Conservation (phyloP, 2,113 vertebrate genomes). For the Tenrec ecaudatus region DNA sequence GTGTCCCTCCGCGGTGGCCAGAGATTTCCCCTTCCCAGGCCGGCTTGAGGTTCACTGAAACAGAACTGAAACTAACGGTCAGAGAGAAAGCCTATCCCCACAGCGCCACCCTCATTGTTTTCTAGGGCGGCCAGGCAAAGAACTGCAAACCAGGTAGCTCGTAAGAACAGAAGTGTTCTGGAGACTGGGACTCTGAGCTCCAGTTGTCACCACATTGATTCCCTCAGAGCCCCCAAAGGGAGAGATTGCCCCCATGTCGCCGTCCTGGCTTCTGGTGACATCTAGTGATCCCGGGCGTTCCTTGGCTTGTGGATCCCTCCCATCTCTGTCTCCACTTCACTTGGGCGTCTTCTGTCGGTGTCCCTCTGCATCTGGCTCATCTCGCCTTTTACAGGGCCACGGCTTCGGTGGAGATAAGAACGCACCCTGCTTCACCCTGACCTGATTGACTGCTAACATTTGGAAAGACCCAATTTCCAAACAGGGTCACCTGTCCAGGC, state of each 20-base stretch:
- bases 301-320: not conserved
- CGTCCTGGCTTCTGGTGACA: not conserved
- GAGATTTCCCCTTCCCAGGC: not conserved
- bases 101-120: not conserved
- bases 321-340: not conserved
- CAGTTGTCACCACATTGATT: not conserved
- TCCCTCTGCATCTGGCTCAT: not conserved
- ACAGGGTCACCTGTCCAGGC: not conserved
- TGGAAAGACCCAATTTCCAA: not conserved
- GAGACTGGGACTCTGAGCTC: not conserved
- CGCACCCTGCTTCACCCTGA: not conserved
- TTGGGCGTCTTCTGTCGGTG: not conserved
- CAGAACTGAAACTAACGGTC: not conserved
- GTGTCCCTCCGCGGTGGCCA: not conserved
- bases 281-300: not conserved
- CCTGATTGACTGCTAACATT: not conserved
- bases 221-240: not conserved
- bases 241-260: not conserved
- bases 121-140: not conserved
- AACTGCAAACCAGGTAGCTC: not conserved
- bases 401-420: not conserved
- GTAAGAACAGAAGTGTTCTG: not conserved
- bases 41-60: not conserved
- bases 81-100: not conserved
- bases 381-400: not conserved